These are phyloP conservation scores for Allolobophora icterica DNA, from an alignment of 2,888 invertebrate species.

Conservation along the genomic window DNA sequence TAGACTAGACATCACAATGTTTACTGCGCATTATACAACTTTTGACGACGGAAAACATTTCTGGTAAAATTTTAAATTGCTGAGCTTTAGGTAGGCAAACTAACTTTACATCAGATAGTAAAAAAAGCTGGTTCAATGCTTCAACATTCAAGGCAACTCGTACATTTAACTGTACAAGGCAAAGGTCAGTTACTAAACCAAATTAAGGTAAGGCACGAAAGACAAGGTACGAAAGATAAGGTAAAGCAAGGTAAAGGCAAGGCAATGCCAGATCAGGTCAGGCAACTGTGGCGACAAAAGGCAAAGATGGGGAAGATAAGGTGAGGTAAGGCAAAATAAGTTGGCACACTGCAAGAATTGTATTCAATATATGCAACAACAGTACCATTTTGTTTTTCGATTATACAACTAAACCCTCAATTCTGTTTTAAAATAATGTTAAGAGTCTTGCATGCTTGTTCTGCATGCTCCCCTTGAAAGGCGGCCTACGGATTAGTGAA, in stretches of 20 bases:
- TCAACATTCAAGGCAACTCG: not conserved
- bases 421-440: not conserved
- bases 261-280: not conserved
- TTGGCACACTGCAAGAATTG: not conserved
- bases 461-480: not conserved
- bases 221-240: not conserved
- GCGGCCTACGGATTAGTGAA: not conserved
- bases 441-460: not conserved
- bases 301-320: not conserved
- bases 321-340: not conserved
- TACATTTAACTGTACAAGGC: slow-evolving; percentile 2
- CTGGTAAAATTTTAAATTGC: not conserved
- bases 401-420: not conserved
- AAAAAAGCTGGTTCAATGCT: not conserved
- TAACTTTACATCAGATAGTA: no score
- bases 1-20: no score
- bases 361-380: not conserved
- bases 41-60: not conserved
- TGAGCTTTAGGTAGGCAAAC: not conserved
- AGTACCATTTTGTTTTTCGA: not conserved
- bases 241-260: not conserved
- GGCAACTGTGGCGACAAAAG: not conserved
- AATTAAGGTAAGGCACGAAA: not conserved
- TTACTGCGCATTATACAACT: not conserved
- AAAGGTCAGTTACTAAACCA: not conserved